Percentiles rank a stretch among this genome's conserved stretches.
Conservation (phyloP, 2,888 invertebrate genomes). For the Calliphora vomitoria region DNA sequence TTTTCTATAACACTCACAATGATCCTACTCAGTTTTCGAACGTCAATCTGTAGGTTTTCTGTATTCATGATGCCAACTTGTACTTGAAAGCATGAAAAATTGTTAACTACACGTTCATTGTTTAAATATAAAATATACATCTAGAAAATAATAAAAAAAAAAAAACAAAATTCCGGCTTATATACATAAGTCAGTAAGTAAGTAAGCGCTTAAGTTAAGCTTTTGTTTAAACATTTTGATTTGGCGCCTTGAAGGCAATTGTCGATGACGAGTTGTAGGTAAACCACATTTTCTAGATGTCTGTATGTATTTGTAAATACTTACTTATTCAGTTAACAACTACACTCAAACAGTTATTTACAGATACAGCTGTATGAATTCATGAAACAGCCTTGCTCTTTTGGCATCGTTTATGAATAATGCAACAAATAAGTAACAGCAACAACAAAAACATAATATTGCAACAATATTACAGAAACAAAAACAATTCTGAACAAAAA, state of each 20-base stretch:
- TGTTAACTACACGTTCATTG: constrained; percentile 48
- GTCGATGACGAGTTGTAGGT: constrained; percentile 69
- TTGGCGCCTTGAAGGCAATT: constrained; percentile 70
- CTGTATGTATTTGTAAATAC: not conserved
- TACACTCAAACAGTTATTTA: not conserved
- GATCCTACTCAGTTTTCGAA: not conserved
- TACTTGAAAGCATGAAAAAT: constrained; percentile 56
- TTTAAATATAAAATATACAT: constrained; percentile 24
- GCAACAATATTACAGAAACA: constrained; percentile 56
- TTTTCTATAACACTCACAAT: not conserved
- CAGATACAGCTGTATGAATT: not conserved
- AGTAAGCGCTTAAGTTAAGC: constrained; percentile 52
- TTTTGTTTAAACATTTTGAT: constrained; percentile 63
- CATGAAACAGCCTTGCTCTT: constrained; percentile 68
- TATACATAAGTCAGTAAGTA: not conserved
- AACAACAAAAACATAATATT: constrained; percentile 38
- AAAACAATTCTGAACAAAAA: constrained; percentile 17
- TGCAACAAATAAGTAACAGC: constrained; percentile 59
- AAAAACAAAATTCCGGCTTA: constrained; percentile 48
- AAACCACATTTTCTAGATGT: constrained; percentile 60
- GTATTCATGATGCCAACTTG: constrained; percentile 8
- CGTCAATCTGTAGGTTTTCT: not conserved
- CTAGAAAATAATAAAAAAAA: constrained; percentile 33
- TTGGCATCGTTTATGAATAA: constrained; percentile 72
- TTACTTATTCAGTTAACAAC: not conserved